Conservation (phyloP, 2,113 vertebrate species). For the Myrmophylax atrothorax region DNA sequence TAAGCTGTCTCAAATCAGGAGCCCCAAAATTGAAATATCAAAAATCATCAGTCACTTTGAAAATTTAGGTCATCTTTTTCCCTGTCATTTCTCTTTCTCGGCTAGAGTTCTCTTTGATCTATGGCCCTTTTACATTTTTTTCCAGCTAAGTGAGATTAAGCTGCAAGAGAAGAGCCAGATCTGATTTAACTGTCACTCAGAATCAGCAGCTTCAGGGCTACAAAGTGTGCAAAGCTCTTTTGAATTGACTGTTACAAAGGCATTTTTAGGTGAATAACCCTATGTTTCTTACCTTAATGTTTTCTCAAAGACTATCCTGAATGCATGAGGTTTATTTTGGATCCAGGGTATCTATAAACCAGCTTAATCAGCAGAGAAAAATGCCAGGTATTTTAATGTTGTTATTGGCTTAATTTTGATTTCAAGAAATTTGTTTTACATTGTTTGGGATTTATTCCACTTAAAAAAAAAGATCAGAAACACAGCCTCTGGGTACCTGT, state of each 20-base stretch:
- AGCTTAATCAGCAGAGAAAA: not conserved
- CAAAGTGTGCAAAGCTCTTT: not conserved
- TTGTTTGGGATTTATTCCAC: not conserved
- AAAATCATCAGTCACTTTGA: not conserved
- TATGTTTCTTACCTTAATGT: not conserved
- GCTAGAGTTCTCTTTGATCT: not conserved
- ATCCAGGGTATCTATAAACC: not conserved
- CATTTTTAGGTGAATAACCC: not conserved
- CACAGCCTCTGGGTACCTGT: not conserved
- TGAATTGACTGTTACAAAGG: not conserved
- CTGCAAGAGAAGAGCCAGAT: not conserved
- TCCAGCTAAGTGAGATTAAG: not conserved
- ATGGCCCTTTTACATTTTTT: not conserved
- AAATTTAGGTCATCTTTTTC: not conserved
- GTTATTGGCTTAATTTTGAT: not conserved
- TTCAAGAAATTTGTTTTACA: not conserved
- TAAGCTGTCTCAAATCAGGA: not conserved
- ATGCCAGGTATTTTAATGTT: not conserved
- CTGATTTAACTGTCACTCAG: constrained; percentile 21
- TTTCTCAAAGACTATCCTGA: not conserved
- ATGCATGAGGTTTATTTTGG: not conserved
- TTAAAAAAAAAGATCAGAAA: not conserved
- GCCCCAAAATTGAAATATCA: not conserved
- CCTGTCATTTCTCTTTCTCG: not conserved
- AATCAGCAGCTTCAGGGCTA: not conserved